Evolutionary conservation across 2,888 invertebrate genomes (phyloP).

Genomic region (Xestobium rufovillosum): DNA sequence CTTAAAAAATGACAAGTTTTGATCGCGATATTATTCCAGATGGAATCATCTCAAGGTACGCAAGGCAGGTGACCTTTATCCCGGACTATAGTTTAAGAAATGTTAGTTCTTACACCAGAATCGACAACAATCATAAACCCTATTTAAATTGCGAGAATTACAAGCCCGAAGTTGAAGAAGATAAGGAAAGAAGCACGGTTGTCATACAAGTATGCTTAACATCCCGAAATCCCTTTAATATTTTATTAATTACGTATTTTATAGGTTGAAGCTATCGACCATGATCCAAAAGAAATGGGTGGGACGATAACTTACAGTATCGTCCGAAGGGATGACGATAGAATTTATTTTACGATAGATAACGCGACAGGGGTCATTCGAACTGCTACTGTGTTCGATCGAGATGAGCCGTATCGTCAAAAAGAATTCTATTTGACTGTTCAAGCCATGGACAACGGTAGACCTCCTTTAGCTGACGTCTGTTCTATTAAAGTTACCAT

Average conservation of each 20-base stretch:
- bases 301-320: conserved; percentile 79
- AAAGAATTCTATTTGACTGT: conserved; percentile 82
- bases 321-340: conserved; percentile 65
- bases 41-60: too few species aligned
- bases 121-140: conserved; percentile 73
- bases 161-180: conserved; percentile 70
- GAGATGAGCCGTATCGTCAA: conserved; percentile 80
- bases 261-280: conserved; percentile 65
- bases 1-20: too few species aligned
- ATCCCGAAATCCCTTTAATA: conserved; percentile 1
- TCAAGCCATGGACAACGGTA: conserved; percentile 87
- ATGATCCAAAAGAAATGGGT: conserved; percentile 66
- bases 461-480: conserved; percentile 81
- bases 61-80: too few species aligned
- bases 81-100: too few species aligned
- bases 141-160: conserved; percentile 81
- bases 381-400: conserved; percentile 72
- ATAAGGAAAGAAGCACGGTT: conserved; percentile 52
- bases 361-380: conserved; percentile 66
- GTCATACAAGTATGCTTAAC: conserved; percentile 61
- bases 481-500: conserved; percentile 90
- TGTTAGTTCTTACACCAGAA: too few species aligned
- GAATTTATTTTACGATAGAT: conserved; percentile 73
- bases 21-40: too few species aligned
- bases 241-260: conserved; percentile 16